A percentile compares a stretch with the other conserved stretches of the same genome.
Conservation (phyloP, 2,888 invertebrate genomes). For the Isoperla grammatica region DNA sequence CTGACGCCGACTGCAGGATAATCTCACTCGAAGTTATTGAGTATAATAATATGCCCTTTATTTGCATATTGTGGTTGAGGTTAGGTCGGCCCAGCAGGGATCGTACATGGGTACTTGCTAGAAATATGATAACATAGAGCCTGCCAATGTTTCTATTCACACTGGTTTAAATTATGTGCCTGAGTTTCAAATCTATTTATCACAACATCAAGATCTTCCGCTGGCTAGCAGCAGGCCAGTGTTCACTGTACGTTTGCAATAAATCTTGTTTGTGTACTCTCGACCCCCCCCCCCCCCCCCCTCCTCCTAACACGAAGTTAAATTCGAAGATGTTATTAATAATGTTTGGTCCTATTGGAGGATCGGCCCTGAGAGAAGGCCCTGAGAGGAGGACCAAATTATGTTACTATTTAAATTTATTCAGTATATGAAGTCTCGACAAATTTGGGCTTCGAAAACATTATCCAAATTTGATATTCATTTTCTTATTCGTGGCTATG, state of each 20-base stretch:
- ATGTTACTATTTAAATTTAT: too few species aligned
- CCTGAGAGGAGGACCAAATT: too few species aligned
- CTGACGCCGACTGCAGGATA: too few species aligned
- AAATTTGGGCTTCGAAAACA: background rate
- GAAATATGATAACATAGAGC: constrained; percentile 14
- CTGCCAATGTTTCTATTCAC: constrained; percentile 16
- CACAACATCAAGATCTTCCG: constrained; percentile 14
- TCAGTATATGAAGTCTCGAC: background rate
- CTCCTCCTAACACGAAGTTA: too few species aligned
- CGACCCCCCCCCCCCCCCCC: too few species aligned
- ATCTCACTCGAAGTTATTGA: too few species aligned
- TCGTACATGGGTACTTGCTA: background rate
- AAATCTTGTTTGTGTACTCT: too few species aligned
- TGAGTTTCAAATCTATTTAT: constrained; percentile 14
- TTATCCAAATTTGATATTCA: background rate
- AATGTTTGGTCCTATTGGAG: too few species aligned
- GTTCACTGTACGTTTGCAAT: too few species aligned
- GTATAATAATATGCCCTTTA: background rate
- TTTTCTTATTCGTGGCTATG: too few species aligned
- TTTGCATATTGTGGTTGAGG: constrained; percentile 11
- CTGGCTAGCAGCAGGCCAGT: background rate
- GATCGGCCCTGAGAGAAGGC: too few species aligned
- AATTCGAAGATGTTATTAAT: too few species aligned
- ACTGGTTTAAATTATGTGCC: constrained; percentile 9
- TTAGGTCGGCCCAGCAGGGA: constrained; percentile 3